Percentiles rank a stretch among this genome's conserved stretches.
These are phyloP conservation scores for Macquaria ambigua DNA, from an alignment of 2,113 vertebrate genomes.

Conservation along the genomic window DNA sequence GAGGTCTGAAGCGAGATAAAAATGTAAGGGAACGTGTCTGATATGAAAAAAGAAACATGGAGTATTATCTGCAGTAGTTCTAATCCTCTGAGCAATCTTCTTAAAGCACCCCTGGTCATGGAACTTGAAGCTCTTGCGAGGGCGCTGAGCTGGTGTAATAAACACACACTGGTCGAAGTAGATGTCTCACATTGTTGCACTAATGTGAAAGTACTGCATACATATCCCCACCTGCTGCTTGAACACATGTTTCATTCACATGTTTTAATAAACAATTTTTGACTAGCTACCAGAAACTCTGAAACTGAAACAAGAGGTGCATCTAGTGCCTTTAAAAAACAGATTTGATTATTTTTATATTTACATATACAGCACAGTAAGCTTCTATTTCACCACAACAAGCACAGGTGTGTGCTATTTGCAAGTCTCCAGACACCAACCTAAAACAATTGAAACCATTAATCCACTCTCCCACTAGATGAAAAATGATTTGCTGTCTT, in stretches of 20 bases:
- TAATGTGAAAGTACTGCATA: neutral
- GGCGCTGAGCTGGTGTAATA: constrained; percentile 88
- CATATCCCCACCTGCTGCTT: neutral
- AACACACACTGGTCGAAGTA: constrained; percentile 94
- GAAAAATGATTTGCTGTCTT: constrained; percentile 32
- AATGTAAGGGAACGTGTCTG: neutral
- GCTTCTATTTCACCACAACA: constrained; percentile 3
- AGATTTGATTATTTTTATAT: neutral
- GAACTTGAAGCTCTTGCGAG: constrained; percentile 92
- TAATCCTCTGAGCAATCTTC: constrained; percentile 96
- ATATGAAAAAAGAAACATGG: neutral
- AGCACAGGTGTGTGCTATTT: constrained; percentile 35
- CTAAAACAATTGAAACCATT: constrained; percentile 38
- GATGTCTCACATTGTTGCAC: neutral
- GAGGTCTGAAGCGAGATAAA: neutral
- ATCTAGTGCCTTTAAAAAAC: neutral
- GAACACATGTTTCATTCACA: neutral
- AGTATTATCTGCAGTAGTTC: constrained; percentile 80
- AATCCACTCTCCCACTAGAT: constrained; percentile 42
- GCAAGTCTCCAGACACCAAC: constrained; percentile 21
- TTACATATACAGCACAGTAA: neutral
- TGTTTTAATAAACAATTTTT: neutral
- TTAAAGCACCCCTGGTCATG: constrained; percentile 98
- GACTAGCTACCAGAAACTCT: neutral
- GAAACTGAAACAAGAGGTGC: neutral